These are phyloP conservation scores for Sorex araneus DNA, from an alignment of 2,113 vertebrate genomes.

Conservation along the genomic window DNA sequence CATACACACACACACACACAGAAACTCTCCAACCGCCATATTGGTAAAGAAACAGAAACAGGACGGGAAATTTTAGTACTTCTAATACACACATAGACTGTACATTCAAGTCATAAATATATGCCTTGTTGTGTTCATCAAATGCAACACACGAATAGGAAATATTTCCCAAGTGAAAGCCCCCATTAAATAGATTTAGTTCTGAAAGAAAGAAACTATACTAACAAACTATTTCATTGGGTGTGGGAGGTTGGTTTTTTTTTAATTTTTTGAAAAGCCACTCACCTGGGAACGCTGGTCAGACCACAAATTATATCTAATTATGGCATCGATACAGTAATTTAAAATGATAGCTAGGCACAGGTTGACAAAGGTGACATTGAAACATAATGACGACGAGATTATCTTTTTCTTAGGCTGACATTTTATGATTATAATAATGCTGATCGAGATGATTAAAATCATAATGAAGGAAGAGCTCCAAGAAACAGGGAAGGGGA, in stretches of 20 bases:
- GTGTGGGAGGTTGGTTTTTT: conserved; percentile 34
- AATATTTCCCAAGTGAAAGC: conserved; percentile 69
- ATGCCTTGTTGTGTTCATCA: conserved; percentile 71
- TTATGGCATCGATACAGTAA: conserved; percentile 82
- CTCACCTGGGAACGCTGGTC: conserved; percentile 85
- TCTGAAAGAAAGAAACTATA: conserved; percentile 69
- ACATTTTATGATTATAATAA: conserved; percentile 89
- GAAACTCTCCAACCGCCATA: not conserved
- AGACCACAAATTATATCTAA: conserved; percentile 83
- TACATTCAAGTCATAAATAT: conserved; percentile 77
- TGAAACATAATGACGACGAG: conserved; percentile 87
- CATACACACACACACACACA: conserved; percentile 3
- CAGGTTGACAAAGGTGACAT: conserved; percentile 89
- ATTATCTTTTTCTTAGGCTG: conserved; percentile 88
- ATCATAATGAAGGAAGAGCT: conserved; percentile 82
- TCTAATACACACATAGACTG: not conserved
- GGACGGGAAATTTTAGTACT: not conserved
- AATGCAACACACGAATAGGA: conserved; percentile 77
- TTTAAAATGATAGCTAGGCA: conserved; percentile 85
- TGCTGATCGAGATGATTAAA: conserved; percentile 88
- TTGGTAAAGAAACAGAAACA: conserved; percentile 12
- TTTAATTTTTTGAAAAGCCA: conserved; percentile 69
- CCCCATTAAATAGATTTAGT: conserved; percentile 56
- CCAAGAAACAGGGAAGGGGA: conserved; percentile 75
- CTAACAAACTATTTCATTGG: conserved; percentile 76